Percentiles rank a stretch among this genome's conserved stretches.
Conservation (phyloP, 2,797 vertebrate species). For the Acipenser transmontanus region DNA sequence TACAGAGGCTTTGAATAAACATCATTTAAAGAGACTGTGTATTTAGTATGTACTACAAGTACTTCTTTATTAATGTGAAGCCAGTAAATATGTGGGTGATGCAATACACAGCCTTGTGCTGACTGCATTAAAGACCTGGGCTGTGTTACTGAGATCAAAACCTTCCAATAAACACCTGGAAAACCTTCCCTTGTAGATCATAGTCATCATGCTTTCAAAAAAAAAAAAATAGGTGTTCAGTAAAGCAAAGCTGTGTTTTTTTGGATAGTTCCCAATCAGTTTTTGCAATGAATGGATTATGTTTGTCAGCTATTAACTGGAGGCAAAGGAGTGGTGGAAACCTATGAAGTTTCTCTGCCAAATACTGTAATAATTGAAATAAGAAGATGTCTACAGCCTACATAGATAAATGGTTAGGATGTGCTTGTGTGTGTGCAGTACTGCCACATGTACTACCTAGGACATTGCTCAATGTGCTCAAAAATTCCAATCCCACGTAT, state of each 20-base stretch:
- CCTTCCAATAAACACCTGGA: constrained; percentile 33
- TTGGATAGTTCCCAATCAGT: constrained; percentile 3
- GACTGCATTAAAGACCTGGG: constrained; percentile 5
- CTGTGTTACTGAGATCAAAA: constrained; percentile 29
- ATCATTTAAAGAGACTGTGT: constrained; percentile 16
- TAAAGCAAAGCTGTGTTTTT: neutral
- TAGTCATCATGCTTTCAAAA: constrained; percentile 7
- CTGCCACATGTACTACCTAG: too few relatives aligned
- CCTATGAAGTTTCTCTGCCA: neutral
- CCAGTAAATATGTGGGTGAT: constrained; percentile 14
- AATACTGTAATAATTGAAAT: neutral
- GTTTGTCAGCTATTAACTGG: constrained; percentile 7
- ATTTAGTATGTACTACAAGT: constrained; percentile 16
- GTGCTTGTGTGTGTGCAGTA: too few relatives aligned
- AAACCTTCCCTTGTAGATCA: constrained; percentile 33
- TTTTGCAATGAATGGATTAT: constrained; percentile 4
- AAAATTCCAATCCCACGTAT: too few relatives aligned
- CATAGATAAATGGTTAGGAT: too few relatives aligned
- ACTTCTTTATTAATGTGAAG: constrained; percentile 13
- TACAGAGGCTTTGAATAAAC: neutral
- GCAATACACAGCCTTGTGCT: constrained; percentile 30
- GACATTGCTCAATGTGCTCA: too few relatives aligned
- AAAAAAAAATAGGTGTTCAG: neutral
- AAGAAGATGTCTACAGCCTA: too few relatives aligned
- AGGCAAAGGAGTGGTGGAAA: constrained; percentile 1